These are phyloP conservation scores for Clarias batrachus DNA, from an alignment of 2,113 vertebrate genomes.

Conservation along the genomic window DNA sequence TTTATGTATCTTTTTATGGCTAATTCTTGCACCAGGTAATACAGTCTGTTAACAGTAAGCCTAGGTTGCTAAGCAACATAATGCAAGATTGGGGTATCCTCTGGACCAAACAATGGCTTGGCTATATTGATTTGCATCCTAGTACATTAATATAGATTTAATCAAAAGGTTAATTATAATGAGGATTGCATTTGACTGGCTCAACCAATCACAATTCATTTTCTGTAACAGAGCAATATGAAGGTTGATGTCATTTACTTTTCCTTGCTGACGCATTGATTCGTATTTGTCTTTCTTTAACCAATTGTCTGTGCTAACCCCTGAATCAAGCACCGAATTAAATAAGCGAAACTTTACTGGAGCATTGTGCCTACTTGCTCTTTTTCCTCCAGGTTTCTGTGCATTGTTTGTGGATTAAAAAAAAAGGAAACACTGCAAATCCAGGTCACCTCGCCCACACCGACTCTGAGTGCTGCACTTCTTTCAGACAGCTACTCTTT, in stretches of 20 bases:
- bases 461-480: slow-evolving; percentile 56
- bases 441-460: slow-evolving; percentile 49
- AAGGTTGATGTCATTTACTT: background rate
- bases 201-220: background rate
- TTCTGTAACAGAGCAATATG: background rate
- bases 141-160: background rate
- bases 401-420: slow-evolving; percentile 13
- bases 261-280: background rate
- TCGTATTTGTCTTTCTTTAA: background rate
- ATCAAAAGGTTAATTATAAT: background rate
- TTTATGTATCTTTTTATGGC: background rate
- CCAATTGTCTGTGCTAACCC: background rate
- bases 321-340: slow-evolving; percentile 2
- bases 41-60: background rate
- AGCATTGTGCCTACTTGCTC: background rate
- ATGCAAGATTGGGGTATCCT: background rate
- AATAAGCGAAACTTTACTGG: background rate
- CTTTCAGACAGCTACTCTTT: slow-evolving; percentile 56
- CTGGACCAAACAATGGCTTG: background rate
- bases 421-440: slow-evolving; percentile 4
- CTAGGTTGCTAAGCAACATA: background rate
- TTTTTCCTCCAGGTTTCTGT: background rate
- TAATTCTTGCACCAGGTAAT: background rate
- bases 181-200: background rate
- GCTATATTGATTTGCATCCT: background rate